phyloP scores from a whole-genome alignment of 2,888 invertebrate genomes.

The Anagyrus pseudococci region DNA sequence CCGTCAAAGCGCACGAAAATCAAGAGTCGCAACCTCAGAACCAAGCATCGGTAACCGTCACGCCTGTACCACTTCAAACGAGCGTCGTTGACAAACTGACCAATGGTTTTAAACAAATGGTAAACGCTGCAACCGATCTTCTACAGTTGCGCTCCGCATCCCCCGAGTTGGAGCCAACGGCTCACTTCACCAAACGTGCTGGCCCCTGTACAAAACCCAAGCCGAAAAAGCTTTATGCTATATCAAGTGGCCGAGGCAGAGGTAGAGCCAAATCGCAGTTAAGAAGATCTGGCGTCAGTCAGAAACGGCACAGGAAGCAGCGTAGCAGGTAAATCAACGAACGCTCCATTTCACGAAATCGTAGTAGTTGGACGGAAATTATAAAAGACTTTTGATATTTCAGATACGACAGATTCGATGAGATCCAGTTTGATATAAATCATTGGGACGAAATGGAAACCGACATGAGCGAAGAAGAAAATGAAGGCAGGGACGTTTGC shows the following conservation, averaged over 20 bases:
- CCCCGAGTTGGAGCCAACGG: slow-evolving; percentile 17
- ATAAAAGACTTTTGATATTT: not conserved
- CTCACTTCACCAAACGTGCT: slow-evolving; percentile 26
- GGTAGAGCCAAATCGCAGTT: slow-evolving; percentile 50
- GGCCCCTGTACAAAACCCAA: slow-evolving; percentile 38
- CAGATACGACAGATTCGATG: slow-evolving; percentile 29
- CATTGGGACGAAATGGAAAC: slow-evolving; percentile 43
- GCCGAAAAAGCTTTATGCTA: slow-evolving; percentile 18
- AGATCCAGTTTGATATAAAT: slow-evolving; percentile 40
- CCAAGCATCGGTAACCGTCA: not conserved
- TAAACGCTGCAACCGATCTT: slow-evolving; percentile 15
- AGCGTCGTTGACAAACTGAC: slow-evolving; percentile 12
- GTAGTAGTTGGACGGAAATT: not conserved
- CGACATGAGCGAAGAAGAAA: not conserved
- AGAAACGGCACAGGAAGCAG: slow-evolving; percentile 50
- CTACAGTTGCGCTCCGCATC: slow-evolving; percentile 5
- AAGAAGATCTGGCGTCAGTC: slow-evolving; percentile 52
- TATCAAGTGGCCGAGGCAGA: slow-evolving; percentile 41
- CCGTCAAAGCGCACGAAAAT: not conserved
- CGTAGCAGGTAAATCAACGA: slow-evolving; percentile 46
- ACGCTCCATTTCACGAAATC: slow-evolving; percentile 4
- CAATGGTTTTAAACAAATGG: slow-evolving; percentile 25
- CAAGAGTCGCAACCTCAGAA: not conserved
- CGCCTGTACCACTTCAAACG: not conserved
- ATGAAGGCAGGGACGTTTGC: slow-evolving; percentile 28